Evolutionary conservation across 2,888 invertebrate genomes (phyloP).

Genomic region (Dryobota labecula): DNA sequence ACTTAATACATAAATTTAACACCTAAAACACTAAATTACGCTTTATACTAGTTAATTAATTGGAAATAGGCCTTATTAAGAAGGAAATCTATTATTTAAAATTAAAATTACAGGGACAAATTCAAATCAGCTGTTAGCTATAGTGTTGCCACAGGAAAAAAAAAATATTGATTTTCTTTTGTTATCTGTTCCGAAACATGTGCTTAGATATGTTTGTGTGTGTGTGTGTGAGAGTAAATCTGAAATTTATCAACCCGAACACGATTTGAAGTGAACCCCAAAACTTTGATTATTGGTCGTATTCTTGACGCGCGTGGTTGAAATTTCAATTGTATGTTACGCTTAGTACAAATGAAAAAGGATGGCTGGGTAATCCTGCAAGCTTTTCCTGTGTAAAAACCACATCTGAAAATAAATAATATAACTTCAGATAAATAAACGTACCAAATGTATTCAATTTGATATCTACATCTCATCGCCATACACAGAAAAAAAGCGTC

Average conservation of each 20-base stretch:
- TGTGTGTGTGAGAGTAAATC: slow-evolving; percentile 32
- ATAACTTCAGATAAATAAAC: background rate
- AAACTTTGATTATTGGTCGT: slow-evolving; percentile 53
- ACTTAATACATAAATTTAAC: too few relatives aligned
- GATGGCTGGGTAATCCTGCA: background rate
- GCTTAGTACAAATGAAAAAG: background rate
- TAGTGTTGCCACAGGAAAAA: too few relatives aligned
- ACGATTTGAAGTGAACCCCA: slow-evolving; percentile 41
- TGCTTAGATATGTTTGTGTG: background rate
- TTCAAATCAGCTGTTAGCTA: too few relatives aligned
- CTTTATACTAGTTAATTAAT: too few relatives aligned
- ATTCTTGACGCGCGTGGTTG: slow-evolving; percentile 53
- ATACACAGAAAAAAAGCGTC: too few relatives aligned
- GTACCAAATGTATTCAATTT: background rate
- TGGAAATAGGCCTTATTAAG: too few relatives aligned
- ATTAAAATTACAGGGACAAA: too few relatives aligned
- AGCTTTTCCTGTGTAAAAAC: background rate
- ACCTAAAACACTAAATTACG: too few relatives aligned
- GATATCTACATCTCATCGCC: too few relatives aligned
- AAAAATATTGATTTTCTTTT: slow-evolving; percentile 36
- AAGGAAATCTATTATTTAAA: too few relatives aligned
- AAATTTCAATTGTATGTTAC: slow-evolving; percentile 43
- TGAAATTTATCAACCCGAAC: slow-evolving; percentile 43
- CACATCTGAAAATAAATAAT: background rate
- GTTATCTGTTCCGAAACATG: slow-evolving; percentile 12